These are phyloP conservation scores for Drosophila mayri DNA, from an alignment of 1,140 invertebrate genomes.

Conservation along the genomic window DNA sequence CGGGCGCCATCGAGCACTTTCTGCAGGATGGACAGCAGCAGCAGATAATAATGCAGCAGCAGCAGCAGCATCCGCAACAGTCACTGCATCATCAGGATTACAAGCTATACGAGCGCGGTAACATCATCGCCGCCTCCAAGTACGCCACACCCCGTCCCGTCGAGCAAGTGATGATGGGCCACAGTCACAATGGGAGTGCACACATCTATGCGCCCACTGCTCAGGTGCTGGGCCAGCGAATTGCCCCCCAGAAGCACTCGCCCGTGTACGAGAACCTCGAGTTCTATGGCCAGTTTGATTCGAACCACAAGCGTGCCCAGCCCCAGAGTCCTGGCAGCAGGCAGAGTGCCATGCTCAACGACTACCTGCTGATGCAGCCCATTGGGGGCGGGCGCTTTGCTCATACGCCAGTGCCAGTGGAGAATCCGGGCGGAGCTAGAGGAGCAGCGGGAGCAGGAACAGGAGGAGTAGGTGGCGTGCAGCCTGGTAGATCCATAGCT, in stretches of 20 bases:
- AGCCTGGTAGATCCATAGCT: not conserved
- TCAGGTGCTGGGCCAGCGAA: slow-evolving; percentile 66
- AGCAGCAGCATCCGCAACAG: slow-evolving; percentile 43
- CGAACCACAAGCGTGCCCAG: slow-evolving; percentile 84
- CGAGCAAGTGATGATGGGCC: slow-evolving; percentile 85
- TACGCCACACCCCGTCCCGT: slow-evolving; percentile 90
- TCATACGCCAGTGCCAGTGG: slow-evolving; percentile 77
- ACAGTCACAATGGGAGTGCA: slow-evolving; percentile 44
- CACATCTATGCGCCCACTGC: slow-evolving; percentile 71
- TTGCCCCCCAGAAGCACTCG: slow-evolving; percentile 84
- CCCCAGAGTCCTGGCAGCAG: slow-evolving; percentile 84
- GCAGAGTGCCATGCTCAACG: slow-evolving; percentile 70
- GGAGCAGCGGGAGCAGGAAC: not conserved
- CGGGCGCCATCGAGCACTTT: slow-evolving; percentile 64
- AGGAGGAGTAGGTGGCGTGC: not conserved
- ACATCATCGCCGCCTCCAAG: slow-evolving; percentile 90
- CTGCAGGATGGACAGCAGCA: slow-evolving; percentile 57
- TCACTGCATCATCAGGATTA: slow-evolving; percentile 85
- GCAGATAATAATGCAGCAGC: slow-evolving; percentile 32
- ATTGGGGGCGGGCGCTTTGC: slow-evolving; percentile 73
- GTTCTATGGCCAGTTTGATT: slow-evolving; percentile 88
- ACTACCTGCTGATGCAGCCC: slow-evolving; percentile 64
- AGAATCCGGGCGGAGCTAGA: slow-evolving; percentile 18
- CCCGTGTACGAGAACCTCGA: slow-evolving; percentile 94
- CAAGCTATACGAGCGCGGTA: slow-evolving; percentile 88